Evolutionary conservation across 2,797 vertebrate species (phyloP).

Genomic region (Chloroceryle inda): DNA sequence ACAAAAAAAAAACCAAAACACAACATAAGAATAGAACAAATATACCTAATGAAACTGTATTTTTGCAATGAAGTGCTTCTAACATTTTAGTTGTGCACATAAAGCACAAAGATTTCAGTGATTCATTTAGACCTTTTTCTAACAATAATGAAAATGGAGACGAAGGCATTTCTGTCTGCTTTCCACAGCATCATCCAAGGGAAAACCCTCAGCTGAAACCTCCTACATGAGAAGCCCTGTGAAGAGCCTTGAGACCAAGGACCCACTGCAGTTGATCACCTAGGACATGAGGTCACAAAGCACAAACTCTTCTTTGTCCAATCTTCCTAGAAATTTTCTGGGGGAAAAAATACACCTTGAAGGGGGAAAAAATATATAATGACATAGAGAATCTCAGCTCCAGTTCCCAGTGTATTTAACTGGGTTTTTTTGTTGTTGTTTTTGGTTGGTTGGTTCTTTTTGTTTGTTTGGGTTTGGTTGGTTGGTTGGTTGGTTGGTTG

Average conservation of each 20-base stretch:
- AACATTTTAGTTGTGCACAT: not conserved
- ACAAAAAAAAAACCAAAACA: not conserved
- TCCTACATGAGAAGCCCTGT: not conserved
- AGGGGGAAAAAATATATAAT: accelerated
- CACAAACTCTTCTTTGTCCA: not conserved
- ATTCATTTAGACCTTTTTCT: not conserved
- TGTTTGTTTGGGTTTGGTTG: too few relatives aligned
- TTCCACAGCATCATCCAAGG: not conserved
- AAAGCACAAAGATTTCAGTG: not conserved
- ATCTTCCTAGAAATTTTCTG: not conserved
- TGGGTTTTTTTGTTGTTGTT: too few relatives aligned
- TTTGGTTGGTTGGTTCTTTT: too few relatives aligned
- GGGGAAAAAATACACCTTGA: not conserved
- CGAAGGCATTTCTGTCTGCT: not conserved
- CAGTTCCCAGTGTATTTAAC: not conserved
- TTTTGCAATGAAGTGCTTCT: not conserved
- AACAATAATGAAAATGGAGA: not conserved
- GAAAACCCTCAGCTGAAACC: not conserved
- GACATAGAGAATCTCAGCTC: not conserved
- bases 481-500: too few relatives aligned
- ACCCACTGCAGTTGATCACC: not conserved
- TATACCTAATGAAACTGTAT: not conserved
- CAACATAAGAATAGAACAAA: not conserved
- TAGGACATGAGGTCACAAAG: not conserved
- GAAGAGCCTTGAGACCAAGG: not conserved